These are phyloP conservation scores for Hypocryptadius cinnamomeus DNA, from an alignment of 2,113 vertebrate genomes.

Conservation along the genomic window DNA sequence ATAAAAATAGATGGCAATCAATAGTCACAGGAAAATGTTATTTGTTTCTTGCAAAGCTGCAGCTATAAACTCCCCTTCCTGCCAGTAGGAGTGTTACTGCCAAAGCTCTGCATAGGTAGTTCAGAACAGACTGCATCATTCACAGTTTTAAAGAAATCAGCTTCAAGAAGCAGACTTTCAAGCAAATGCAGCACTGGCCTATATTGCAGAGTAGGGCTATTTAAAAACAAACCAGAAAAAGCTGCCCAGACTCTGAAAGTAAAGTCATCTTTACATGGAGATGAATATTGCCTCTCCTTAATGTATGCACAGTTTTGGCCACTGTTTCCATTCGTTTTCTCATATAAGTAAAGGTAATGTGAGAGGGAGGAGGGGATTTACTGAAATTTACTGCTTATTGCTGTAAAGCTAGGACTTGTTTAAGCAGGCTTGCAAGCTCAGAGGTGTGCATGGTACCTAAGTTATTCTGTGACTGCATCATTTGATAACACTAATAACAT, in stretches of 20 bases:
- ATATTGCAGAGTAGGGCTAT: not conserved
- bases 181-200: not conserved
- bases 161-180: not conserved
- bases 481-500: not conserved
- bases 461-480: not conserved
- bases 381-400: not conserved
- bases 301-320: not conserved
- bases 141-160: not conserved
- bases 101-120: not conserved
- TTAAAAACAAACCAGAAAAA: slow-evolving; percentile 5
- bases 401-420: not conserved
- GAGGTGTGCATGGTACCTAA: not conserved
- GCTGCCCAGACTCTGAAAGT: not conserved
- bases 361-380: not conserved
- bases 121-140: not conserved
- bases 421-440: not conserved
- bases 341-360: not conserved
- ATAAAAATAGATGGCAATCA: slow-evolving; percentile 43
- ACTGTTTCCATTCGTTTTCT: not conserved
- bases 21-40: slow-evolving; percentile 30
- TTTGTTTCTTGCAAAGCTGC: slow-evolving; percentile 40
- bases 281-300: not conserved
- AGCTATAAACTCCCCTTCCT: not conserved
- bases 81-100: not conserved
- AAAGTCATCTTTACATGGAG: not conserved